These are phyloP conservation scores for Barnardius zonarius DNA, from an alignment of 2,113 vertebrate genomes.

Conservation along the genomic window DNA sequence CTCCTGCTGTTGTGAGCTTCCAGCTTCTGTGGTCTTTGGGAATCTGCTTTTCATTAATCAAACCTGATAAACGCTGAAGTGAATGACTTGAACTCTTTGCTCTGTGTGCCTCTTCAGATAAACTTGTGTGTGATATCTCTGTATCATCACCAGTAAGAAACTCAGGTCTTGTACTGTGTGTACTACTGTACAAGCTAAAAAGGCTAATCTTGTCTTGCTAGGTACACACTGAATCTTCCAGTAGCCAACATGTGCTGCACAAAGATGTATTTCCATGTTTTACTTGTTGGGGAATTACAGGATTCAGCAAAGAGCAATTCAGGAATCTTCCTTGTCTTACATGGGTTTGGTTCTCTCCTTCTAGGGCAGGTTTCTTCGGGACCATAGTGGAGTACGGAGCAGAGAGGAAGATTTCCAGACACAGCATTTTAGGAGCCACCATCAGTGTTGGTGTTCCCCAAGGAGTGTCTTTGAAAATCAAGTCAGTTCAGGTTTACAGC, in stretches of 20 bases:
- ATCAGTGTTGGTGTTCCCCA: constrained; percentile 95
- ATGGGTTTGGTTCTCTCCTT: background rate
- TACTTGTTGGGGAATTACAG: background rate
- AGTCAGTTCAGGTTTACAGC: constrained; percentile 77
- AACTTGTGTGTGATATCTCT: background rate
- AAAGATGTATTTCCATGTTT: background rate
- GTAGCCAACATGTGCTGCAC: background rate
- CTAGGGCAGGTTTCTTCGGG: constrained; percentile 94
- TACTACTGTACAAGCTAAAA: background rate
- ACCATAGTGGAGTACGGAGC: constrained; percentile 95
- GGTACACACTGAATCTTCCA: background rate
- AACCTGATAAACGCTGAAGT: background rate
- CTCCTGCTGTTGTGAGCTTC: background rate
- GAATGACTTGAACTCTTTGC: background rate
- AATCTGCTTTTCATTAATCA: background rate
- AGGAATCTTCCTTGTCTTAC: background rate
- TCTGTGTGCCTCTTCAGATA: background rate
- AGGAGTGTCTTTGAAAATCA: constrained; percentile 95
- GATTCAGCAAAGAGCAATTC: background rate
- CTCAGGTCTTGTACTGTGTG: background rate
- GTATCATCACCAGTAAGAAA: background rate
- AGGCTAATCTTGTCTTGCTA: background rate
- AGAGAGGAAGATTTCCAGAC: constrained; percentile 95
- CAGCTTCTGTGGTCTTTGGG: background rate
- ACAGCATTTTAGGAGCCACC: constrained; percentile 90